These are phyloP conservation scores for Patella caerulea DNA, from an alignment of 2,888 invertebrate species.

Conservation along the genomic window DNA sequence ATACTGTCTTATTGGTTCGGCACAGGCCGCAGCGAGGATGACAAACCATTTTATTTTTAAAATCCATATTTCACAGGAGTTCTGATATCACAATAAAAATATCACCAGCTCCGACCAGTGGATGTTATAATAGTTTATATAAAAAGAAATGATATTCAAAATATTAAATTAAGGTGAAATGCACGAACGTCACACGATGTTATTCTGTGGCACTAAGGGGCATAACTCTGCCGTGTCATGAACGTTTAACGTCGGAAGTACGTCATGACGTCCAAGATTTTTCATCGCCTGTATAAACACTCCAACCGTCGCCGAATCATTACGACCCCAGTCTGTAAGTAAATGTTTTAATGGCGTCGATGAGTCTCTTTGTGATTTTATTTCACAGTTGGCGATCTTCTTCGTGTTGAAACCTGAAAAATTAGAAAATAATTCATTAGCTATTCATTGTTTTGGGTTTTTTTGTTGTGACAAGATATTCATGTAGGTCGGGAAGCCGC, in stretches of 20 bases:
- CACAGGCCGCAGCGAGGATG: too few species aligned
- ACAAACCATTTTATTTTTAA: too few species aligned
- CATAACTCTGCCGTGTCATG: slow-evolving; percentile 34
- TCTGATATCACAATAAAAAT: too few species aligned
- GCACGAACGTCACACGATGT: slow-evolving; percentile 15
- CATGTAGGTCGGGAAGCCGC: too few species aligned
- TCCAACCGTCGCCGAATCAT: slow-evolving; percentile 50
- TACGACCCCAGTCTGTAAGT: slow-evolving; percentile 54
- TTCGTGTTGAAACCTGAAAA: slow-evolving; percentile 54
- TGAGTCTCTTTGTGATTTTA: slow-evolving; percentile 28
- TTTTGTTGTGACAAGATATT: too few species aligned
- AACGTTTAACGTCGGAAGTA: slow-evolving; percentile 42
- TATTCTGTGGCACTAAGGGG: slow-evolving; percentile 21
- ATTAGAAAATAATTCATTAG: slow-evolving; percentile 1
- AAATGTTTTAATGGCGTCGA: slow-evolving; percentile 46
- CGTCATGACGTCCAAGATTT: slow-evolving; percentile 54
- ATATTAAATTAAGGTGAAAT: too few species aligned
- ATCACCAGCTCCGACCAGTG: too few species aligned
- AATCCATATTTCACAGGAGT: too few species aligned
- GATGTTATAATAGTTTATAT: too few species aligned
- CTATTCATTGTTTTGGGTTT: too few species aligned
- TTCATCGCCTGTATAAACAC: slow-evolving; percentile 50
- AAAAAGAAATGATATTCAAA: too few species aligned
- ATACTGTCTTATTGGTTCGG: too few species aligned
- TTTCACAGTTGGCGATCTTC: slow-evolving; percentile 46